A percentile compares a stretch with the other conserved stretches of the same genome.
phyloP scores from a whole-genome alignment of 2,888 invertebrate species.

The Drosophila yooni region DNA sequence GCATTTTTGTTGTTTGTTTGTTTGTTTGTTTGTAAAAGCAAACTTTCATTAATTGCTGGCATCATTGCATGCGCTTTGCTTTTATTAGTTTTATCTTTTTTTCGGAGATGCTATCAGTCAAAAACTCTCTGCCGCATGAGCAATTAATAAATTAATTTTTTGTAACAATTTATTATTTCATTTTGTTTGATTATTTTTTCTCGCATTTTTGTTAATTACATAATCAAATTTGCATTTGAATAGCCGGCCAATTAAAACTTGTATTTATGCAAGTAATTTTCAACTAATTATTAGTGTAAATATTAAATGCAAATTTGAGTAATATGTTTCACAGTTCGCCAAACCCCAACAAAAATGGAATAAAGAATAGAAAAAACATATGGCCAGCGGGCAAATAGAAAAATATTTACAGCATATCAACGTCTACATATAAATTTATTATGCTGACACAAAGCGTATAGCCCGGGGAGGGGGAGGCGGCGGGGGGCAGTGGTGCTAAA shows the following conservation, averaged over 20 bases:
- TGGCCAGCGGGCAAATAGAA: constrained; percentile 20
- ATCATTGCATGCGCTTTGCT: constrained; percentile 39
- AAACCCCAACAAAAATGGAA: constrained; percentile 2
- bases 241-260: constrained; percentile 41
- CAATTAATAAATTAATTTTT: constrained; percentile 14
- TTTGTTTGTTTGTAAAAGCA: not conserved
- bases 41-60: constrained; percentile 27
- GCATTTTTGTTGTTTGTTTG: constrained; percentile 2
- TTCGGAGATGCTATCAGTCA: not conserved
- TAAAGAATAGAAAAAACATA: not conserved
- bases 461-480: not conserved
- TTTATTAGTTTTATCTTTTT: not conserved
- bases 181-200: constrained; percentile 2
- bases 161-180: constrained; percentile 20
- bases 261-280: constrained; percentile 10
- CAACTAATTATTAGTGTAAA: constrained; percentile 27
- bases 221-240: constrained; percentile 47
- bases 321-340: constrained; percentile 7
- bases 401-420: constrained; percentile 66
- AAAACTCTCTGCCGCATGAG: not conserved
- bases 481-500: constrained; percentile 4
- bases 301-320: constrained; percentile 26
- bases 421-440: constrained; percentile 67
- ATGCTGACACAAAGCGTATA: constrained; percentile 14
- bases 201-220: constrained; percentile 27